Percentiles rank a stretch among this genome's conserved stretches.
phyloP scores from a whole-genome alignment of 2,113 vertebrate genomes.

The Triplophysa tibetana region DNA sequence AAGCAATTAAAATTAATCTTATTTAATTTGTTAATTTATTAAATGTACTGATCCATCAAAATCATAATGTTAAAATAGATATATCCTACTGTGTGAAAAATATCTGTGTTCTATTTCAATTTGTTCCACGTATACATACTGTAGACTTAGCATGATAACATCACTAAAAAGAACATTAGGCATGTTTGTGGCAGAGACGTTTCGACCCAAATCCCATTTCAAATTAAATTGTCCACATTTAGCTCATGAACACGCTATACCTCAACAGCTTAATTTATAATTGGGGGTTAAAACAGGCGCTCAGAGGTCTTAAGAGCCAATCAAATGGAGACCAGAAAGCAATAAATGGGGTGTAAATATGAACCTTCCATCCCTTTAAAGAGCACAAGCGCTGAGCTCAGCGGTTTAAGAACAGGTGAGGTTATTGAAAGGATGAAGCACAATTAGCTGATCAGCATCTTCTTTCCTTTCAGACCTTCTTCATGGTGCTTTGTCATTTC shows the following conservation, averaged over 20 bases:
- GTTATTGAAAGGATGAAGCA: constrained; percentile 46
- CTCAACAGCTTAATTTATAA: constrained; percentile 76
- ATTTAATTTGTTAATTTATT: too few relatives aligned
- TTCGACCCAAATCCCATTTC: constrained; percentile 78
- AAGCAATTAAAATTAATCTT: too few relatives aligned
- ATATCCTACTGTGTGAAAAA: too few relatives aligned
- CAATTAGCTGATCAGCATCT: constrained; percentile 64
- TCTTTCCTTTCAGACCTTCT: constrained; percentile 35
- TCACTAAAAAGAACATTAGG: constrained; percentile 25
- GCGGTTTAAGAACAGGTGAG: constrained; percentile 59
- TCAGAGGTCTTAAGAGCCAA: constrained; percentile 66
- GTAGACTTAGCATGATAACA: not conserved
- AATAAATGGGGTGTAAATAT: constrained; percentile 75
- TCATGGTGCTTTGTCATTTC: constrained; percentile 13
- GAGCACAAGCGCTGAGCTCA: constrained; percentile 73
- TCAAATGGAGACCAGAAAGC: constrained; percentile 70
- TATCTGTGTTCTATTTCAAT: not conserved
- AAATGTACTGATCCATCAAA: too few relatives aligned
- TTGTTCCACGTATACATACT: constrained; percentile 2
- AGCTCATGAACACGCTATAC: constrained; percentile 70
- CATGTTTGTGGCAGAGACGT: constrained; percentile 73
- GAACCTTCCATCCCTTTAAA: constrained; percentile 72
- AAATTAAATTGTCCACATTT: constrained; percentile 77
- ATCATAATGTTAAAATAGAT: too few relatives aligned
- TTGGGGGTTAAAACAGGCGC: constrained; percentile 76